Conservation (phyloP, 2,888 invertebrate genomes). For the Cataglyphis livida region DNA sequence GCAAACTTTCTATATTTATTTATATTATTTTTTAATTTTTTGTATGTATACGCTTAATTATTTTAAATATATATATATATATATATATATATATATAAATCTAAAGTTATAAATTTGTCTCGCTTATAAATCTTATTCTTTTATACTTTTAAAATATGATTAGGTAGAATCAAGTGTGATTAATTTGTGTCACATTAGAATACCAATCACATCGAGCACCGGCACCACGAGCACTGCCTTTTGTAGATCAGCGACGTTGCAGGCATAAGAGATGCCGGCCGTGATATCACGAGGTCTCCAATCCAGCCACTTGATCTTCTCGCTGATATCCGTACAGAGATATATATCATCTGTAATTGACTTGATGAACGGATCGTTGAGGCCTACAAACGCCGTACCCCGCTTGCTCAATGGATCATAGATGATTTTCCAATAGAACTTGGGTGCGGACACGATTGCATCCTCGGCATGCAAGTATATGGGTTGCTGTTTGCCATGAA, state of each 20-base stretch:
- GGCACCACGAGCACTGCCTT: slow-evolving; percentile 87
- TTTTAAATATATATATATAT: background rate
- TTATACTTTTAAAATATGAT: background rate
- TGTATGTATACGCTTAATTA: background rate
- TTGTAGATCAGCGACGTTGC: slow-evolving; percentile 87
- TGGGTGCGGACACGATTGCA: slow-evolving; percentile 83
- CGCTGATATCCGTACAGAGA: slow-evolving; percentile 87
- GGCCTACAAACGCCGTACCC: slow-evolving; percentile 84
- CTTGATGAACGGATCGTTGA: slow-evolving; percentile 85
- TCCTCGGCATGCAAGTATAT: slow-evolving; percentile 85
- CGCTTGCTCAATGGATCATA: slow-evolving; percentile 79
- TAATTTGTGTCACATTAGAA: slow-evolving; percentile 49
- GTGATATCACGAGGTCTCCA: slow-evolving; percentile 87
- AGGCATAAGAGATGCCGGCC: slow-evolving; percentile 89
- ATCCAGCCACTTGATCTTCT: slow-evolving; percentile 86
- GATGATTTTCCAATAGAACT: slow-evolving; percentile 86
- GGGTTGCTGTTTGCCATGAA: slow-evolving; percentile 84
- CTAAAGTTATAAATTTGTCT: background rate
- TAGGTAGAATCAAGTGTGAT: background rate
- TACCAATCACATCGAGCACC: slow-evolving; percentile 85
- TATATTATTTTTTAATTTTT: background rate
- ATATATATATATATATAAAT: background rate
- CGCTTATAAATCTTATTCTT: background rate
- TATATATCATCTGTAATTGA: slow-evolving; percentile 69
- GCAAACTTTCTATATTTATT: background rate